These are phyloP conservation scores for Peromyscus eremicus DNA, from an alignment of 2,797 vertebrate genomes.

Conservation along the genomic window DNA sequence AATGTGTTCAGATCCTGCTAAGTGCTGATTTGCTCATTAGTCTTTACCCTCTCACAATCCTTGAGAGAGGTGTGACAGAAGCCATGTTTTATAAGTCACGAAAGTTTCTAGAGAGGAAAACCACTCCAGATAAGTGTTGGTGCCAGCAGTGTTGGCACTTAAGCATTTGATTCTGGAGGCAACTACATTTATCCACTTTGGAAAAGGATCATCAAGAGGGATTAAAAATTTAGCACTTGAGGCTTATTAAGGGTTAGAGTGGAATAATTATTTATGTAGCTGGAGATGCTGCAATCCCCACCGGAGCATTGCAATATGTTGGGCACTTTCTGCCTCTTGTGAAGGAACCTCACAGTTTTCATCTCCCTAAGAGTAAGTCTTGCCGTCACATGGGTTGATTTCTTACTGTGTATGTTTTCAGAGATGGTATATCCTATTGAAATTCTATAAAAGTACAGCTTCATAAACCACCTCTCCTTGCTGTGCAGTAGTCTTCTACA, in stretches of 20 bases:
- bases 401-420: conserved; percentile 35
- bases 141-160: conserved; percentile 44
- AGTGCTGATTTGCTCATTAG: background rate
- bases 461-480: background rate
- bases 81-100: conserved; percentile 8
- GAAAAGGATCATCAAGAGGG: conserved; percentile 64
- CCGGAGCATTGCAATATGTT: conserved; percentile 13
- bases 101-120: conserved; percentile 42
- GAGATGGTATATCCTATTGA: conserved; percentile 27
- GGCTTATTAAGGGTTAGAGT: conserved; percentile 65
- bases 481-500: background rate
- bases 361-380: conserved; percentile 31
- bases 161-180: conserved; percentile 33
- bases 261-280: conserved; percentile 58
- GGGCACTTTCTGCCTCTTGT: background rate
- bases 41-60: background rate
- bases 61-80: background rate
- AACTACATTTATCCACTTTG: conserved; percentile 71
- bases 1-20: background rate
- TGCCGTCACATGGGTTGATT: background rate
- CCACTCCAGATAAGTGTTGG: background rate
- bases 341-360: conserved; percentile 10
- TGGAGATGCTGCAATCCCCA: conserved; percentile 1
- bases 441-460: background rate
- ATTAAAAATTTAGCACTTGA: conserved; percentile 74